Base-by-base conservation (phyloP, 2,888 invertebrate species). In the Lysandra bellargus region DNA sequence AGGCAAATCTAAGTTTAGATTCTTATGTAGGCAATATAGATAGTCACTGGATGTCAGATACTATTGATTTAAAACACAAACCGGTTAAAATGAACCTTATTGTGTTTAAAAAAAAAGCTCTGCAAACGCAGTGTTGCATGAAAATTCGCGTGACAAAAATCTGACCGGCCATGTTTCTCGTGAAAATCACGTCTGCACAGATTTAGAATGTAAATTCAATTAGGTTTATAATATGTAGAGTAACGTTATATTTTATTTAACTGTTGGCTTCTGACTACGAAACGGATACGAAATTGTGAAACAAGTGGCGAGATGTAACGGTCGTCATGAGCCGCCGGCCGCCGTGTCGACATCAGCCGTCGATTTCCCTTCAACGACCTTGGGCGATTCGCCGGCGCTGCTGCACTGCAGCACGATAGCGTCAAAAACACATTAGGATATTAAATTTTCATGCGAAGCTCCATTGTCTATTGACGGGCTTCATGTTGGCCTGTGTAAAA, bases 351-450 rank as follows among this genome's bases (percentile, higher is more conserved):
- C 89, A 92, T 81, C 82, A 86, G 86, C 86, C 87, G 88, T 88
- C 90, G 89, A 90, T 94, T 94, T 94, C 92, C 94, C 93, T 90
- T 93, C 90, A 88, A 88, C 90, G 92, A 92, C 94, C 94, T 94
- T 94, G 93, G 86, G 86, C 87, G 85, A 84, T 80, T 86, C 86
- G 86, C 88, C 84, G 85, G 84, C 85, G 87, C 83, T 86, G 85
- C 84, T 83, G 86, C 86, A 86, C 85, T 84, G 85, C 85, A 84
- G 82, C 83, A 83, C 85, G 85, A 86, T 87, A 86, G 87, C 86
- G 80, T 84, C 84, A 82, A 82, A 82, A 84, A 81, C 81, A 84
- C 81, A 81, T 82, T 80, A 69, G 33, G 12, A 33, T 69, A 37
- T 69, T 69, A 69, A 37, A 17, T 69, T 33, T 69, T 33, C 23